Percentiles rank a stretch among this genome's conserved stretches.
Evolutionary conservation across 2,888 invertebrate genomes (phyloP).

Genomic region (Acleris cristana): DNA sequence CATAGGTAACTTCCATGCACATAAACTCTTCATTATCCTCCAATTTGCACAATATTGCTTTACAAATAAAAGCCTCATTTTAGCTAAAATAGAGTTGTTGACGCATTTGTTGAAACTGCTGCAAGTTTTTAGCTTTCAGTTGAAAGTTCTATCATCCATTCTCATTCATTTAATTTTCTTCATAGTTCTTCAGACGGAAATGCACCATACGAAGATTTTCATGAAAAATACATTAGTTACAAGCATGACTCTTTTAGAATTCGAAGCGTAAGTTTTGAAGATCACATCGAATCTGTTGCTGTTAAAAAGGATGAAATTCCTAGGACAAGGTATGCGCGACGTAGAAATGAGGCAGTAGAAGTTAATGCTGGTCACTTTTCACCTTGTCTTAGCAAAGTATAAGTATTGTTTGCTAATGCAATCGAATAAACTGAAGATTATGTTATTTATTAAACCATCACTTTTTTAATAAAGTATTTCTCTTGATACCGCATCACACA

Average conservation of each 20-base stretch:
- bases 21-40: constrained; percentile 38
- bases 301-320: constrained; percentile 61
- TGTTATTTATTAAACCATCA: too few species aligned
- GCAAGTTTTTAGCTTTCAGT: constrained; percentile 44
- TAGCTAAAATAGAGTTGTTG: not conserved
- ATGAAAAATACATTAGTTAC: constrained; percentile 90
- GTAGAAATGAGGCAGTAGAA: constrained; percentile 38
- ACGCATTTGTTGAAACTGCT: constrained; percentile 30
- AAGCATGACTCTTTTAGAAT: constrained; percentile 89
- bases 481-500: not conserved
- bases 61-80: constrained; percentile 1
- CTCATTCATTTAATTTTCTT: constrained; percentile 75
- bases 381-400: not conserved
- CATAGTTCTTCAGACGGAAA: constrained; percentile 83
- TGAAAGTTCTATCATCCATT: constrained; percentile 62
- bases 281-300: constrained; percentile 73
- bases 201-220: constrained; percentile 89
- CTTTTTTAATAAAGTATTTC: too few species aligned
- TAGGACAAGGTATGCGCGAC: constrained; percentile 68
- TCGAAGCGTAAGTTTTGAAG: constrained; percentile 89
- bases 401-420: not conserved
- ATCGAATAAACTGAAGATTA: not conserved
- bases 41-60: constrained; percentile 31
- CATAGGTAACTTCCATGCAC: constrained; percentile 41
- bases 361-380: constrained; percentile 33